Evolutionary conservation across 2,113 vertebrate genomes (phyloP).

Genomic region (Falco punctatus): DNA sequence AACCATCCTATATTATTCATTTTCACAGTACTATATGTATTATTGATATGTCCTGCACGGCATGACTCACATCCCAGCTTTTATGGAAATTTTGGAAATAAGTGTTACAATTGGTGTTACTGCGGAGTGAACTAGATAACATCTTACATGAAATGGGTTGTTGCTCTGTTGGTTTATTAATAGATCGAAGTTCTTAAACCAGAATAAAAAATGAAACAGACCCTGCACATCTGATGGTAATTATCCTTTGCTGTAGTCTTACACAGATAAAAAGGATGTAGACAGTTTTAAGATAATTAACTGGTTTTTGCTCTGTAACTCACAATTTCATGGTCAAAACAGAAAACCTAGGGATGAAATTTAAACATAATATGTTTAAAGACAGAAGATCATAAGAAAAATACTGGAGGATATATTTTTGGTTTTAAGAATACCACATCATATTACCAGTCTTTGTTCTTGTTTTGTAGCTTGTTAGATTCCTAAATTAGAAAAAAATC

Average conservation of each 20-base stretch:
- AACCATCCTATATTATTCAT: not conserved
- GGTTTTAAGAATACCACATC: not conserved
- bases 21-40: not conserved
- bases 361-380: not conserved
- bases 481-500: not conserved
- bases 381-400: not conserved
- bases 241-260: not conserved
- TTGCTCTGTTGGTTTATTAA: not conserved
- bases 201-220: not conserved
- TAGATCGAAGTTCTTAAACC: not conserved
- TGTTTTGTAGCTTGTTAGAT: not conserved
- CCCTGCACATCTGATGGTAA: fast-evolving
- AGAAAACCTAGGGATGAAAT: not conserved
- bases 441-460: not conserved
- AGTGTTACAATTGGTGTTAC: not conserved
- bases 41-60: not conserved
- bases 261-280: not conserved
- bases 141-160: not conserved
- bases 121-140: not conserved
- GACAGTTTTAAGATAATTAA: not conserved
- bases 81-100: not conserved
- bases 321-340: not conserved
- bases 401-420: not conserved
- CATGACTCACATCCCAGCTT: not conserved
- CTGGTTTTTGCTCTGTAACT: not conserved